Conservation (phyloP, 2,113 vertebrate species). For the Pseudolaguvia tuberculata region DNA sequence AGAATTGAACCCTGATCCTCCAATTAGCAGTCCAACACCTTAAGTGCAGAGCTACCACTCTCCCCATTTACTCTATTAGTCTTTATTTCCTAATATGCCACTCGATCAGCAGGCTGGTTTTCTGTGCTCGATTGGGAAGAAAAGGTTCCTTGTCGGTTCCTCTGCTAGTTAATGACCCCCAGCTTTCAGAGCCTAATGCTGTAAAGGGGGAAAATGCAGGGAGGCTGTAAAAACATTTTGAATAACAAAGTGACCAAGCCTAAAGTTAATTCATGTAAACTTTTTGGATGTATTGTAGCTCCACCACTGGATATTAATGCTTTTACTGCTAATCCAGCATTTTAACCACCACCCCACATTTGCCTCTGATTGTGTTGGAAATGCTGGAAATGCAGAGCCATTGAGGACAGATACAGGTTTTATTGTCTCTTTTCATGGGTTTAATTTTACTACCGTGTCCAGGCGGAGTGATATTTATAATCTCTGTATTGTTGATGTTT, state of each 20-base stretch:
- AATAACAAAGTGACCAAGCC: slow-evolving; percentile 21
- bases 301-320: slow-evolving; percentile 7
- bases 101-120: slow-evolving; percentile 11
- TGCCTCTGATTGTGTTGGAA: neutral
- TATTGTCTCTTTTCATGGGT: slow-evolving; percentile 11
- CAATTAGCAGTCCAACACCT: no score
- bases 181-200: neutral
- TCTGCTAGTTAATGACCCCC: neutral
- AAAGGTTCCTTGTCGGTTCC: neutral
- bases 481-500: slow-evolving; percentile 27
- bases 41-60: no score
- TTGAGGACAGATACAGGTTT: neutral
- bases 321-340: slow-evolving; percentile 1
- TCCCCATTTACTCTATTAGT: no score
- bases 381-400: slow-evolving; percentile 21
- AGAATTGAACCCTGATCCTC: no score
- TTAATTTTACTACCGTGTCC: slow-evolving; percentile 20
- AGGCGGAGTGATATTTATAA: slow-evolving; percentile 44
- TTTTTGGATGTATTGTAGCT: neutral
- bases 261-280: neutral
- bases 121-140: neutral
- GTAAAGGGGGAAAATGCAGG: neutral
- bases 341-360: neutral
- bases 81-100: neutral
- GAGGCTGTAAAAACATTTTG: neutral